phyloP scores from a whole-genome alignment of 1,140 invertebrate species.

The Eriocheir sinensis region DNA sequence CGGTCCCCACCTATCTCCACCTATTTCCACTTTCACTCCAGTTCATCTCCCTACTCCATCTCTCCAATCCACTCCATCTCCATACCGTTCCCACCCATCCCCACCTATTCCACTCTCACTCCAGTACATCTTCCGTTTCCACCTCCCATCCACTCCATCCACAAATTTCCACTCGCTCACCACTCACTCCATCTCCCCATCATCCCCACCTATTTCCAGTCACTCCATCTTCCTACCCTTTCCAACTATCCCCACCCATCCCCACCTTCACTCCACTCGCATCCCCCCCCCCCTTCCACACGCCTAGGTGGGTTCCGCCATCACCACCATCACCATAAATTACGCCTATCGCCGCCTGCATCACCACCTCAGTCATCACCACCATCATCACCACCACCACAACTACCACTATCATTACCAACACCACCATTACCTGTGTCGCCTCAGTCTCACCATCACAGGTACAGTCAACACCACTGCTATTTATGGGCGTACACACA shows the following conservation, averaged over 20 bases:
- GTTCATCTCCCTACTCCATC: background rate
- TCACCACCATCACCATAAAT: background rate
- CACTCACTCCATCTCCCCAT: no score
- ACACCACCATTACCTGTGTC: background rate
- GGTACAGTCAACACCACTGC: conserved; percentile 3
- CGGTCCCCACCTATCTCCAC: no score
- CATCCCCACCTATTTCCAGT: no score
- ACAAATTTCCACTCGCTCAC: background rate
- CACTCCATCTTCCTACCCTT: no score
- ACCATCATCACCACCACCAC: background rate
- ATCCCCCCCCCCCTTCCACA: background rate
- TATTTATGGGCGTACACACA: background rate
- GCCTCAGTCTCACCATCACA: background rate
- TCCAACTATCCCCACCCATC: background rate
- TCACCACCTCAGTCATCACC: background rate
- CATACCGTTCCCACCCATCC: no score
- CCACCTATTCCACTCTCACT: no score
- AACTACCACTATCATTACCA: background rate
- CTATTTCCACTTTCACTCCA: background rate
- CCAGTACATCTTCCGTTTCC: no score
- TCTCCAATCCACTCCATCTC: no score
- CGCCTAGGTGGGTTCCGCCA: no score
- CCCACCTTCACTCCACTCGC: background rate
- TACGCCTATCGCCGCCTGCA: background rate
- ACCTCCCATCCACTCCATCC: background rate